phyloP scores from a whole-genome alignment of 2,113 vertebrate genomes.

The Henicopernis longicauda region DNA sequence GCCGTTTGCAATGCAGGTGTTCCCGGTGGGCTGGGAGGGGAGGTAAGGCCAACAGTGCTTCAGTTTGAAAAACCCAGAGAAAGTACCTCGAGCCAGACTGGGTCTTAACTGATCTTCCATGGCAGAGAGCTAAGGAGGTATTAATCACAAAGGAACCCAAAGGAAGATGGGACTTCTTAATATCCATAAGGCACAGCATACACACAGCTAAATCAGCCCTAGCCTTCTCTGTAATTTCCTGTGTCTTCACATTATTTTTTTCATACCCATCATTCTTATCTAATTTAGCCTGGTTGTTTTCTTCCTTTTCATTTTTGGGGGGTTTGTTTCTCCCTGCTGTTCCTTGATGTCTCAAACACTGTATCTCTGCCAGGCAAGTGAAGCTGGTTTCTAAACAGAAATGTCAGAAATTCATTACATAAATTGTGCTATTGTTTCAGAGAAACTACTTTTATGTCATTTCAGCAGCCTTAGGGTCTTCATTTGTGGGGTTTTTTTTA shows the following conservation, averaged over 20 bases:
- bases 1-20: fast-evolving
- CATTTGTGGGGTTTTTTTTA: fast-evolving
- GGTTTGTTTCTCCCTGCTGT: not conserved
- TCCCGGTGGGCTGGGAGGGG: not conserved
- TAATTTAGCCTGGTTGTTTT: not conserved
- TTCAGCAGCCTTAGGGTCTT: not conserved
- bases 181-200: too few species aligned
- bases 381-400: not conserved
- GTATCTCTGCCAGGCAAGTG: not conserved
- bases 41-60: not conserved
- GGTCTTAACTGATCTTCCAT: not conserved
- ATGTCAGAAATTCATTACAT: not conserved
- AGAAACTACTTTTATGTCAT: not conserved
- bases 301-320: not conserved
- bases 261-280: not conserved
- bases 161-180: not conserved
- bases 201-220: not conserved
- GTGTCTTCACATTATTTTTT: not conserved
- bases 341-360: not conserved
- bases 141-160: not conserved
- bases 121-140: not conserved
- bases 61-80: not conserved
- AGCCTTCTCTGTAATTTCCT: not conserved
- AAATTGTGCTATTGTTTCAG: not conserved
- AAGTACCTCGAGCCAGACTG: not conserved